A percentile compares a stretch with the other conserved stretches of the same genome.
Conservation (phyloP, 2,888 invertebrate genomes). For the Neoitamus cyanurus region DNA sequence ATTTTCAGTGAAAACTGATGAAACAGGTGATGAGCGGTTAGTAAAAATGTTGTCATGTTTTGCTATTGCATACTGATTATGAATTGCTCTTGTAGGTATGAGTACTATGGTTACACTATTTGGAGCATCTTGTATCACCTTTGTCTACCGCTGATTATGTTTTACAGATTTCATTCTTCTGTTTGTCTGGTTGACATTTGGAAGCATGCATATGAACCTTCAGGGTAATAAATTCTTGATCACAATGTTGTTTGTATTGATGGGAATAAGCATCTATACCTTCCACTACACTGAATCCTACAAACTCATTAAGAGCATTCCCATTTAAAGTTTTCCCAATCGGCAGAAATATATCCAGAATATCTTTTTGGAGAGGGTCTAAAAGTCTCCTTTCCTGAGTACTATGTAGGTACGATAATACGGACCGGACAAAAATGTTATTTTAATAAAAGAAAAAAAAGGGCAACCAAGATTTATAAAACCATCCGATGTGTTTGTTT, state of each 20-base stretch:
- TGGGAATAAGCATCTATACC: too few relatives aligned
- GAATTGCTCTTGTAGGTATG: conserved; percentile 67
- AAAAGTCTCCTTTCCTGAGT: too few relatives aligned
- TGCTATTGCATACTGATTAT: neutral
- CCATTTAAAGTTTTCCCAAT: too few relatives aligned
- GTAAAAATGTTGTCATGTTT: neutral
- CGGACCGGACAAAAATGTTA: too few relatives aligned
- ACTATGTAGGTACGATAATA: too few relatives aligned
- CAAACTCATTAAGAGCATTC: too few relatives aligned
- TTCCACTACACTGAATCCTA: too few relatives aligned
- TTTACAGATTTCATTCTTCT: conserved; percentile 82
- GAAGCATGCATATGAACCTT: conserved; percentile 78
- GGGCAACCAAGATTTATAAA: too few relatives aligned
- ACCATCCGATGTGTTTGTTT: too few relatives aligned
- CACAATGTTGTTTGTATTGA: neutral
- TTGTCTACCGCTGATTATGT: conserved; percentile 79
- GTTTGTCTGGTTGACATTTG: conserved; percentile 83
- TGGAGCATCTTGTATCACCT: conserved; percentile 81
- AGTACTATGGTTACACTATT: conserved; percentile 74
- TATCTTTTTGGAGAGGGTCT: too few relatives aligned
- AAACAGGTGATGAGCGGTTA: conserved; percentile 66
- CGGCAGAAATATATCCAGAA: too few relatives aligned
- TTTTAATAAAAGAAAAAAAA: too few relatives aligned
- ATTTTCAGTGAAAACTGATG: conserved; percentile 71
- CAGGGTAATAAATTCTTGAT: conserved; percentile 19